These are phyloP conservation scores for Abscondita cerata DNA, from an alignment of 2,888 invertebrate species.

Conservation along the genomic window DNA sequence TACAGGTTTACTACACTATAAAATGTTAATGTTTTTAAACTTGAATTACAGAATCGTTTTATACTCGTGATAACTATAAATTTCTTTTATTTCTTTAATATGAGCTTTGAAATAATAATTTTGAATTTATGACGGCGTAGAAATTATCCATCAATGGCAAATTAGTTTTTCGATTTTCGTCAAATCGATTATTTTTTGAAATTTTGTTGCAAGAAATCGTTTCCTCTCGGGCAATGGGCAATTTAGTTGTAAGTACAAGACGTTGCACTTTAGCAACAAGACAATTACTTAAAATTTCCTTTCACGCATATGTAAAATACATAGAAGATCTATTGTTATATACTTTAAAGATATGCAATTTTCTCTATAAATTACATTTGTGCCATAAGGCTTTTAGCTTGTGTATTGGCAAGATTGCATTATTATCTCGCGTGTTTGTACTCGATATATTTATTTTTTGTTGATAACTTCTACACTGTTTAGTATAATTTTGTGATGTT, in stretches of 20 bases:
- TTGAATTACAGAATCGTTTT: constrained; percentile 20
- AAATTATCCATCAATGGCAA: neutral
- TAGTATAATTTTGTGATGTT: too few relatives aligned
- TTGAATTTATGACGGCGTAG: constrained; percentile 9
- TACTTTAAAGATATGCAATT: neutral
- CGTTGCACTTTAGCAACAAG: constrained; percentile 15
- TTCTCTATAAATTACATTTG: too few relatives aligned
- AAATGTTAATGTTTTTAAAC: constrained; percentile 22
- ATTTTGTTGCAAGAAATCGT: neutral
- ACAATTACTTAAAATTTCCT: constrained; percentile 18
- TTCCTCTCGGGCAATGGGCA: constrained; percentile 3
- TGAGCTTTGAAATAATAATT: constrained; percentile 18
- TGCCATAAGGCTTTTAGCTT: too few relatives aligned
- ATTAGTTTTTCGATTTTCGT: neutral
- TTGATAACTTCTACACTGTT: too few relatives aligned
- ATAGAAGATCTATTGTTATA: neutral
- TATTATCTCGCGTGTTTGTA: too few relatives aligned
- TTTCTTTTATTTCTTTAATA: constrained; percentile 25
- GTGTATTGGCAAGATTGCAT: too few relatives aligned
- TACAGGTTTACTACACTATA: constrained; percentile 18
- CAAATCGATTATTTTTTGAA: too few relatives aligned
- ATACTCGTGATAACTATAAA: constrained; percentile 22
- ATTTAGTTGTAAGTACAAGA: constrained; percentile 13
- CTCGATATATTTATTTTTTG: too few relatives aligned
- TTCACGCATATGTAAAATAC: constrained; percentile 13